Conservation (phyloP, 1,140 invertebrate species). For the Trichonephila clavata region DNA sequence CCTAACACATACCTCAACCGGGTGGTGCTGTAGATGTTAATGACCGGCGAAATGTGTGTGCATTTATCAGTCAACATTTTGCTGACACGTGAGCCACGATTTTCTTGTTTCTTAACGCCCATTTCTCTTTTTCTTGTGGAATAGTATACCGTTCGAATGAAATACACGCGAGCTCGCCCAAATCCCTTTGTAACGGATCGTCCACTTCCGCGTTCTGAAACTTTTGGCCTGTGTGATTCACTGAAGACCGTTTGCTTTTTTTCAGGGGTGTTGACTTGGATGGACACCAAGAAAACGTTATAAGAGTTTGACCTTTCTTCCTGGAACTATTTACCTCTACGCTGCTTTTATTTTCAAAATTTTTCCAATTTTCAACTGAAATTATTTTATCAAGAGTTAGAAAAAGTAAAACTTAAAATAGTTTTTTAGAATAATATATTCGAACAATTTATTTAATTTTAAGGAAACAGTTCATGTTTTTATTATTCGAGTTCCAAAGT, state of each 20-base stretch:
- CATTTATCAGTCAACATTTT: slow-evolving; percentile 43
- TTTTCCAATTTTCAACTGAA: too few species aligned
- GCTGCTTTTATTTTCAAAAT: not conserved
- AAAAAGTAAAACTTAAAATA: too few species aligned
- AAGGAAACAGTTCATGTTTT: too few species aligned
- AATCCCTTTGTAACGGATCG: slow-evolving; percentile 43
- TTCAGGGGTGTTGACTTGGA: not conserved
- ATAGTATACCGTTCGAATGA: not conserved
- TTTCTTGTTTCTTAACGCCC: slow-evolving; percentile 30
- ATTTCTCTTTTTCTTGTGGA: not conserved
- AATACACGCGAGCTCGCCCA: not conserved
- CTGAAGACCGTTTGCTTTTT: not conserved
- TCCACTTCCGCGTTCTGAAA: slow-evolving; percentile 42
- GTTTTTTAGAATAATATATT: too few species aligned
- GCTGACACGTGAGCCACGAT: slow-evolving; percentile 58
- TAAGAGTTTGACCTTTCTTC: not conserved
- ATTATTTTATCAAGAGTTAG: too few species aligned
- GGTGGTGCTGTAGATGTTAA: not conserved
- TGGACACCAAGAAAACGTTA: not conserved
- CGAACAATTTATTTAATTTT: too few species aligned
- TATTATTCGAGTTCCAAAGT: too few species aligned
- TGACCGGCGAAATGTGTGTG: slow-evolving; percentile 28
- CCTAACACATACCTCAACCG: not conserved
- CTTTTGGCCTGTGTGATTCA: not conserved
- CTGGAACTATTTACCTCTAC: not conserved